A percentile compares a stretch with the other conserved stretches of the same genome.
Evolutionary conservation across 1,140 invertebrate genomes (phyloP).

Genomic region (Parapsyche elsis): DNA sequence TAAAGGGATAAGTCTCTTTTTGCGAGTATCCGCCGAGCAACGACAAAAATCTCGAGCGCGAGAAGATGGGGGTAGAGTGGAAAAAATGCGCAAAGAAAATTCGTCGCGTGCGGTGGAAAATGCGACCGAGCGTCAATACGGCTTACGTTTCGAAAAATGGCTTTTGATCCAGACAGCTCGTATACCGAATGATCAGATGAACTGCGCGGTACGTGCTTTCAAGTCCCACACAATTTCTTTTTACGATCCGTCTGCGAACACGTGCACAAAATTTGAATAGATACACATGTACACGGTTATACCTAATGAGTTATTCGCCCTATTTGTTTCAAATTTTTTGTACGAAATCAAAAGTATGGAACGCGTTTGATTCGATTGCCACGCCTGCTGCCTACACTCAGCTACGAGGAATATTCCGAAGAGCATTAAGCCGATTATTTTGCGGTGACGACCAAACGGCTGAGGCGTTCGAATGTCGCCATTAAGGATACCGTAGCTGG

Average conservation of each 20-base stretch:
- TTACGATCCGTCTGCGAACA: too few species aligned
- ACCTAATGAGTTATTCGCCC: too few species aligned
- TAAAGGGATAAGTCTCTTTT: slow-evolving; percentile 4
- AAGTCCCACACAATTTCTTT: too few species aligned
- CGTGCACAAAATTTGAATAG: too few species aligned
- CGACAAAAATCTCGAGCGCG: background rate
- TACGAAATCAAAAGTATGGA: too few species aligned
- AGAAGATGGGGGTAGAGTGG: background rate
- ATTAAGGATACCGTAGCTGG: background rate
- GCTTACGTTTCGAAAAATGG: too few species aligned
- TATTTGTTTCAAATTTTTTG: too few species aligned
- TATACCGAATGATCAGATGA: too few species aligned
- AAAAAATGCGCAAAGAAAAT: slow-evolving; percentile 3
- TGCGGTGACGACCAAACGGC: background rate
- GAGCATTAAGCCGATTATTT: background rate
- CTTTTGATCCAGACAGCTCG: too few species aligned
- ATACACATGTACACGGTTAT: too few species aligned
- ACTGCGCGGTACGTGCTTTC: too few species aligned
- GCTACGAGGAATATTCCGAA: background rate
- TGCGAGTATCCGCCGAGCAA: background rate
- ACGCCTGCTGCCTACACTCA: background rate
- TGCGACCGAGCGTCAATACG: background rate
- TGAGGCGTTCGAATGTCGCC: background rate
- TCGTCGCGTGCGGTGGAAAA: background rate
- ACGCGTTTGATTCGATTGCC: background rate